Evolutionary conservation across 2,113 vertebrate genomes (phyloP), one percentile per base, ranked within the genome.

Genomic region (Coryphaenoides rupestris): DNA sequence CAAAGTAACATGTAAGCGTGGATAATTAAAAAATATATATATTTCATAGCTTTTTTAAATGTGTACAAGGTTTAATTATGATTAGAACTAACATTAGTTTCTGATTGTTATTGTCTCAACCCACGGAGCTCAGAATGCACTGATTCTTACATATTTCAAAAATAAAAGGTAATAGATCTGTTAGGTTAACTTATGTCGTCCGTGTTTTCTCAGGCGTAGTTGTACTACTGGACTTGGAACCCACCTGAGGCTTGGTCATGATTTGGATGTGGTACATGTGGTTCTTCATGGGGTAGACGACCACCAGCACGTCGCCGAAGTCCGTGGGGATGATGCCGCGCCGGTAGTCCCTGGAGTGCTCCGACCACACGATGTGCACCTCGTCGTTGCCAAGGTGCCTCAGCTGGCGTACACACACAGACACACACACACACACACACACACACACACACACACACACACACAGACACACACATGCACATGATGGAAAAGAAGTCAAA

Each of bases 351-450:
- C 96, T 92, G 63, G 90, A 94, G 91, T 99, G 97, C 75, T 99
- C 96, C 10, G 97, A 99, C 97, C 97, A 99, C 86, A 99, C 94
- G 17, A 99, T 94, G 88, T 99, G 97, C 75, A 99, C 95, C 89
- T 99, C 97, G 0, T 99, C 97, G 75, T 99, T 99, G 84, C 97
- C 97, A 91, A 99, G 93, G 92, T 99, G 97, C 87, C 96, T 96
- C 78, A 99, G 94, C 97, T 99, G n/a, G n/a, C n/a, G 92, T 59
- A 75, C n/a, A 90, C 91, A 75, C 66, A 85, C 77, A 84, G 63
- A 73, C 58, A 76, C 84, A 79, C 63, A 49, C 58, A 70, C 53
- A 55, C 53, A 54, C 5, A 33, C 28, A 92, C 58, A 75, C 28
- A 89, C 91, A 75, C 66, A 85, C 77, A 84, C 65, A 73, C 58